A percentile compares a stretch with the other conserved stretches of the same genome.
Evolutionary conservation across 1,140 invertebrate genomes (phyloP).

Genomic region (Manduca sexta): DNA sequence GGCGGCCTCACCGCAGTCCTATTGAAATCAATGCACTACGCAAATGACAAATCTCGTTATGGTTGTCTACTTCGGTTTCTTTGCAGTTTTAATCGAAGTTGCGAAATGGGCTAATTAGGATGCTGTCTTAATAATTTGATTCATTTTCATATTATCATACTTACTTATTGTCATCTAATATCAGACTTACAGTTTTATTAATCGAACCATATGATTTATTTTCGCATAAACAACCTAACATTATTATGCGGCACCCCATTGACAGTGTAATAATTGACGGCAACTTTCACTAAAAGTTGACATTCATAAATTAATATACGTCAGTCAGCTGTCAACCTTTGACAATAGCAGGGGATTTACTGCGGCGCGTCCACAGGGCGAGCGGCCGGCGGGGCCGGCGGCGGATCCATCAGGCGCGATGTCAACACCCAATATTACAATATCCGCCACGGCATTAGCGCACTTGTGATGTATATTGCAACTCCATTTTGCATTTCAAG

Average conservation of each 20-base stretch:
- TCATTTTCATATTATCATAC: too few species aligned
- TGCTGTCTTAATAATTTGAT: too few species aligned
- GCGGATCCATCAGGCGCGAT: slow-evolving; percentile 9
- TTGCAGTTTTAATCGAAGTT: too few species aligned
- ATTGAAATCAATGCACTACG: slow-evolving; percentile 47
- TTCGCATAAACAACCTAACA: too few species aligned
- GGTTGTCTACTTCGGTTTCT: slow-evolving; percentile 34
- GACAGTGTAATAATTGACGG: neutral
- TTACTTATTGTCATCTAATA: too few species aligned
- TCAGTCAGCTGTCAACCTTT: slow-evolving; percentile 7
- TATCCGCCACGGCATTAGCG: neutral
- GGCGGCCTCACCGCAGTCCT: slow-evolving; percentile 48
- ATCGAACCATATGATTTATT: too few species aligned
- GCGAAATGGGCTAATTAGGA: too few species aligned
- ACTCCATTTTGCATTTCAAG: too few species aligned
- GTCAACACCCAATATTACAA: slow-evolving; percentile 19
- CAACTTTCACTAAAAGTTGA: slow-evolving; percentile 1
- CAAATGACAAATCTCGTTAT: slow-evolving; percentile 58
- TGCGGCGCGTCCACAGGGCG: neutral
- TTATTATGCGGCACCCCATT: too few species aligned
- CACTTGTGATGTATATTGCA: too few species aligned
- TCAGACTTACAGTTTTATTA: too few species aligned
- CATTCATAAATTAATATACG: slow-evolving; percentile 1
- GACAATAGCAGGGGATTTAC: slow-evolving; percentile 10
- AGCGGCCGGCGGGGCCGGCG: too few species aligned